Evolutionary conservation across 2,797 vertebrate genomes (phyloP).

Genomic region (Gadopsis bispinosus): DNA sequence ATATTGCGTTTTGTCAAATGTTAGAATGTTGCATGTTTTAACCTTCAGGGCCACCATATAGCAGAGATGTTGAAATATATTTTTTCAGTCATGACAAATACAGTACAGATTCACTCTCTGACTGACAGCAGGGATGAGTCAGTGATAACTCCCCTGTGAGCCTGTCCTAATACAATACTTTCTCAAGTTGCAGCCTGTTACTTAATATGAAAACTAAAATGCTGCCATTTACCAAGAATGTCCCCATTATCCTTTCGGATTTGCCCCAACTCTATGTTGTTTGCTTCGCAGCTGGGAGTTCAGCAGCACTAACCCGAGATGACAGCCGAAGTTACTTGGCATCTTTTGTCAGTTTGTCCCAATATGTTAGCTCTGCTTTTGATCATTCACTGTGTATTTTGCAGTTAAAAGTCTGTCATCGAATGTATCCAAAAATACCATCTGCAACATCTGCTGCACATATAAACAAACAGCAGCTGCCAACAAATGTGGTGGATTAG

Average conservation of each 20-base stretch:
- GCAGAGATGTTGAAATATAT: too few species aligned
- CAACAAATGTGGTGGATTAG: constrained; percentile 49
- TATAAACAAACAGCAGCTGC: constrained; percentile 58
- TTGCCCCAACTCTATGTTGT: neutral
- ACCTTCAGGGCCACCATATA: too few species aligned
- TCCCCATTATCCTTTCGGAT: constrained; percentile 14
- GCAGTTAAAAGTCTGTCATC: constrained; percentile 32
- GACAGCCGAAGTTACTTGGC: constrained; percentile 27
- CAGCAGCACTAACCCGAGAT: constrained; percentile 21
- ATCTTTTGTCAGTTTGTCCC: constrained; percentile 53
- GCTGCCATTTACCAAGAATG: constrained; percentile 5
- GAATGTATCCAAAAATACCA: constrained; percentile 45
- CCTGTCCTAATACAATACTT: constrained; percentile 1
- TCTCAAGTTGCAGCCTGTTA: constrained; percentile 17
- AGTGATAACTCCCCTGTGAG: neutral
- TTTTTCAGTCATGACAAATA: too few species aligned
- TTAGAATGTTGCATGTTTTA: too few species aligned
- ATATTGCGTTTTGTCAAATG: too few species aligned
- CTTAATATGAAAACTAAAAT: constrained; percentile 26
- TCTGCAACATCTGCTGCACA: constrained; percentile 55
- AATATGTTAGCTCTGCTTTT: constrained; percentile 36
- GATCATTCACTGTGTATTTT: constrained; percentile 42
- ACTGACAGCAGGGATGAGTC: neutral
- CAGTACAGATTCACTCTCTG: neutral
- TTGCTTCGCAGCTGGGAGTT: constrained; percentile 19